Percentiles rank a stretch among this genome's conserved stretches.
Evolutionary conservation across 2,113 vertebrate species (phyloP).

Genomic region (Platichthys flesus): DNA sequence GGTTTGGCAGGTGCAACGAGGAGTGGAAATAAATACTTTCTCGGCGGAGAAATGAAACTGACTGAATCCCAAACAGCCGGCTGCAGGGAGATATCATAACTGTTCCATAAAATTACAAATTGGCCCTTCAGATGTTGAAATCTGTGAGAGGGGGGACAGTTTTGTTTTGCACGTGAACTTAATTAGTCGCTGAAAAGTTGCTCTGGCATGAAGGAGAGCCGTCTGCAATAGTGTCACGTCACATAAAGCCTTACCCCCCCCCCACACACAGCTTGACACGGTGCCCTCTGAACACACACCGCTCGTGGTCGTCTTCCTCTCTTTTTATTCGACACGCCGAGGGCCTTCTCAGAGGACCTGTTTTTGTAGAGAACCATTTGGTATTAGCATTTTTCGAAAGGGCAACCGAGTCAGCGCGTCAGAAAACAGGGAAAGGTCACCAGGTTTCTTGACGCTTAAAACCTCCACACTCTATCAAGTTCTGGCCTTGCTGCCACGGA

Average conservation of each 20-base stretch:
- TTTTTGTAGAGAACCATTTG: slow-evolving; percentile 69
- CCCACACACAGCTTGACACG: slow-evolving; percentile 40
- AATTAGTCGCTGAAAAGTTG: slow-evolving; percentile 26
- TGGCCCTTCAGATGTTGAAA: slow-evolving; percentile 19
- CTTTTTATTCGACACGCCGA: slow-evolving; percentile 60
- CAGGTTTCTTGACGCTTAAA: slow-evolving; percentile 78
- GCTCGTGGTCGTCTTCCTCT: slow-evolving; percentile 56
- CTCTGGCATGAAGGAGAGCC: background rate
- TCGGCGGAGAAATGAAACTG: background rate
- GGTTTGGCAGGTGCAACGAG: slow-evolving; percentile 24
- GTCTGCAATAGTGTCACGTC: slow-evolving; percentile 19
- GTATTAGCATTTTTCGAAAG: slow-evolving; percentile 84
- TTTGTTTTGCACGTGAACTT: background rate
- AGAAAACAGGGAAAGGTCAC: slow-evolving; percentile 82
- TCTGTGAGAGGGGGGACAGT: slow-evolving; percentile 2
- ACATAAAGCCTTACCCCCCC: slow-evolving; percentile 22
- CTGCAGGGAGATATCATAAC: slow-evolving; percentile 22
- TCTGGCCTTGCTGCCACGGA: slow-evolving; percentile 61
- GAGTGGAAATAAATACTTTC: slow-evolving; percentile 12
- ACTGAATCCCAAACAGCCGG: slow-evolving; percentile 21
- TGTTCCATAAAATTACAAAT: slow-evolving; percentile 22
- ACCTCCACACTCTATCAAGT: slow-evolving; percentile 76
- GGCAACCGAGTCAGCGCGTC: slow-evolving; percentile 77
- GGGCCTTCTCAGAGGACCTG: slow-evolving; percentile 69
- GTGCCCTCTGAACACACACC: slow-evolving; percentile 47